Base-by-base conservation (phyloP, 1,140 invertebrate species). In the Drosophila saltans region DNA sequence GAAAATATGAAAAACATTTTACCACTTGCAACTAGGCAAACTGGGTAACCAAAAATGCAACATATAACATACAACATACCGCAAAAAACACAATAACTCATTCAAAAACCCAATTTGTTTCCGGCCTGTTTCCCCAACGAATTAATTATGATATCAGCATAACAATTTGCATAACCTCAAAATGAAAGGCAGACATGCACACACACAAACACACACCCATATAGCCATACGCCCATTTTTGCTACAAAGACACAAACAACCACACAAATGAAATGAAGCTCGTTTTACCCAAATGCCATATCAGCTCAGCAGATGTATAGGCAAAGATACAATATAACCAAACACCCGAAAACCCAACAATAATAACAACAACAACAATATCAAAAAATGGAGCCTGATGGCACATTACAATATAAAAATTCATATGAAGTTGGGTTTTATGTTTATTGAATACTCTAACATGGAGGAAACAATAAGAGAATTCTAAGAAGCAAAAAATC, bases 121-220 rank as follows among this genome's bases (percentile, higher is more conserved):
- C 83, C 83, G 83, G 80, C 84, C 83, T 88, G 83, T 89, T 88
- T 88, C 83, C 83, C 77, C 77, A 78, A 74, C 80, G 84, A 88
- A 88, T 89, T 88, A 88, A 88, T 88, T 88, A 88, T 88, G 84
- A 89, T 89, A 88, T 88, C 83, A 89, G 80, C 80, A 88, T 88
- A 88, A 89, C 83, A 88, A 88, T 88, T 88, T 88, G 83, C 83
- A 88, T 88, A 88, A 83, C 83, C 84, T 88, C 83, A 88, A 83
- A 89, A 80, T 72, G 84, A 88, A 88, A 80, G 77, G 60, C 84
- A 80, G 70, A 80, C 83, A 89, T 66, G 26, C 43, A 41, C 26
- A 62, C 39, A 58, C 41, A 57, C 60, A 60, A 39, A 45, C 28
- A 33, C 48, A 16, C 16, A 16, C 16, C 66, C 16, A 62, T 36